Evolutionary conservation across 1,140 invertebrate genomes (phyloP).

Genomic region (Stegodyphus dumicola): DNA sequence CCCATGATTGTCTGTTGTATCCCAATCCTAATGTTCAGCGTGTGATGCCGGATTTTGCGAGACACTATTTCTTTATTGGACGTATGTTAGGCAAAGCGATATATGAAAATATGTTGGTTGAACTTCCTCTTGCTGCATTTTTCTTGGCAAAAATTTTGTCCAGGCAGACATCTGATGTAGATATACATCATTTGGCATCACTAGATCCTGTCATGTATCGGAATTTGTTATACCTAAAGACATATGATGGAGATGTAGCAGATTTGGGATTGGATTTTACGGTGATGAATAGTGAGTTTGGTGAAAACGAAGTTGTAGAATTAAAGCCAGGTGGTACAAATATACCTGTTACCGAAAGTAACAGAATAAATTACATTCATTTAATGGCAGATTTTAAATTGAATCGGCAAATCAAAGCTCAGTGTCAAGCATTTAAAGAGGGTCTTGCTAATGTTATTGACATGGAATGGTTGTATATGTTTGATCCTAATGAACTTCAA

Average conservation of each 20-base stretch:
- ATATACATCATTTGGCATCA: slow-evolving; percentile 93
- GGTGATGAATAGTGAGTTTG: slow-evolving; percentile 87
- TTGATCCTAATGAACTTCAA: slow-evolving; percentile 94
- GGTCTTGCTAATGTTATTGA: slow-evolving; percentile 89
- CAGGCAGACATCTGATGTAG: slow-evolving; percentile 78
- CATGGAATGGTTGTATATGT: slow-evolving; percentile 92
- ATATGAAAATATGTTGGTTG: slow-evolving; percentile 94
- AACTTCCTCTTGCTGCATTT: slow-evolving; percentile 92
- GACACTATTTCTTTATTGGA: slow-evolving; percentile 96
- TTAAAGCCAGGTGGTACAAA: slow-evolving; percentile 89
- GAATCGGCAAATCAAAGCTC: slow-evolving; percentile 77
- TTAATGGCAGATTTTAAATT: slow-evolving; percentile 94
- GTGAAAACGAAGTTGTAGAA: slow-evolving; percentile 85
- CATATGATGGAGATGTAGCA: slow-evolving; percentile 71
- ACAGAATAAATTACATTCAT: slow-evolving; percentile 97
- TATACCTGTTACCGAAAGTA: slow-evolving; percentile 89
- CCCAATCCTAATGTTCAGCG: slow-evolving; percentile 92
- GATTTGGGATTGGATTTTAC: slow-evolving; percentile 89
- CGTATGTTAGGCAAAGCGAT: slow-evolving; percentile 95
- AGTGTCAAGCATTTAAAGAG: slow-evolving; percentile 86
- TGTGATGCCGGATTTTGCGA: slow-evolving; percentile 83
- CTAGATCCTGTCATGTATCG: slow-evolving; percentile 82
- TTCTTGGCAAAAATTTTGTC: slow-evolving; percentile 89
- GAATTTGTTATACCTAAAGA: slow-evolving; percentile 87
- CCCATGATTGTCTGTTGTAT: slow-evolving; percentile 92